Conservation (phyloP, 2,888 invertebrate genomes). For the Ametastegia equiseti region DNA sequence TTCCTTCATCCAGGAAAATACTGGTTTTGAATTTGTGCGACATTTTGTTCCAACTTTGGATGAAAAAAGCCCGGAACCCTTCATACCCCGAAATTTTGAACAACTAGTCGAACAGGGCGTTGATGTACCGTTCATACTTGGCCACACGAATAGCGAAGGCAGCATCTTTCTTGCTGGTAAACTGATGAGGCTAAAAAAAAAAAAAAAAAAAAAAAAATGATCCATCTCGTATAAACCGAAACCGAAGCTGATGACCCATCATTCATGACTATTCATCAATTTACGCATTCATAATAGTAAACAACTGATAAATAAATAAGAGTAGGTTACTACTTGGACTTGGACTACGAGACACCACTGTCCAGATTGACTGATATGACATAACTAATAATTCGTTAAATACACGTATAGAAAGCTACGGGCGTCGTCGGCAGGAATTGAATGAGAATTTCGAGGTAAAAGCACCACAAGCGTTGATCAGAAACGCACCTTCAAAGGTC, state of each 20-base stretch:
- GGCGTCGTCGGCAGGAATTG: not conserved
- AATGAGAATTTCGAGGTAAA: not conserved
- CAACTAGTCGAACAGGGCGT: constrained; percentile 65
- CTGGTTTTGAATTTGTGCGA: not conserved
- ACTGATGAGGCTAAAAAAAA: not conserved
- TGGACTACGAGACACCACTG: too few species aligned
- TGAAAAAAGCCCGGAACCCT: constrained; percentile 51
- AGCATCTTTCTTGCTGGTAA: constrained; percentile 61
- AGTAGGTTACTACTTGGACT: too few species aligned
- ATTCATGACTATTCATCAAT: too few species aligned
- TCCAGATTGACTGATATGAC: not conserved
- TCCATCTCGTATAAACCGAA: too few species aligned
- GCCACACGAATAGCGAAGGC: constrained; percentile 77
- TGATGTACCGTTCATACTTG: constrained; percentile 77
- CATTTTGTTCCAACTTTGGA: constrained; percentile 55
- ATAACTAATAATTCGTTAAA: not conserved
- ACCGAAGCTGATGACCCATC: too few species aligned
- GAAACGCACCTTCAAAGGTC: not conserved
- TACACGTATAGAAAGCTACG: not conserved
- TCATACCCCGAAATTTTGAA: constrained; percentile 66
- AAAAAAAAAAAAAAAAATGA: not conserved
- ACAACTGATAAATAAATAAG: too few species aligned
- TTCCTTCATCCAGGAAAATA: not conserved
- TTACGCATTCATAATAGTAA: too few species aligned
- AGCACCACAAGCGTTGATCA: not conserved